A percentile compares a stretch with the other conserved stretches of the same genome.
phyloP scores from a whole-genome alignment of 2,888 invertebrate species.

The Labia minor region DNA sequence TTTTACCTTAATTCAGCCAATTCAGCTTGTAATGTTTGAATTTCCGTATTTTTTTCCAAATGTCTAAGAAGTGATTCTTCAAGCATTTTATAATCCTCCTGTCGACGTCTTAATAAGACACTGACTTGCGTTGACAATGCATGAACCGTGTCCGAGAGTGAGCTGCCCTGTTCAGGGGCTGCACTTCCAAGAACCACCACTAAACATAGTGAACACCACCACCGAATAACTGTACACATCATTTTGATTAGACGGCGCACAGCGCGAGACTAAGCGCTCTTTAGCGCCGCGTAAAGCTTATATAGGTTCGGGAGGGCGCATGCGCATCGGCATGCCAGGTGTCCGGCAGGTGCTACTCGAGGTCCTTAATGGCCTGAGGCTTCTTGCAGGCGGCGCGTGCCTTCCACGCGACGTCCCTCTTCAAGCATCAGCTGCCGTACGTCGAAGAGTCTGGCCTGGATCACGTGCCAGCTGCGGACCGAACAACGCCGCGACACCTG shows the following conservation, averaged over 20 bases:
- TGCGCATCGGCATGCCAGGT: constrained; percentile 18
- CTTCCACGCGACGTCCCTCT: background rate
- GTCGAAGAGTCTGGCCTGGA: too few species aligned
- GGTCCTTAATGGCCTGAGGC: background rate
- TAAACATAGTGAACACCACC: constrained; percentile 18
- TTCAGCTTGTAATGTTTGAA: constrained; percentile 41
- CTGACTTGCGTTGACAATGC: constrained; percentile 44
- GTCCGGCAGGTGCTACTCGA: constrained; percentile 16
- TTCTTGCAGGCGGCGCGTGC: background rate
- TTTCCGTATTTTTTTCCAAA: constrained; percentile 43
- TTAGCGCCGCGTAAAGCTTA: background rate
- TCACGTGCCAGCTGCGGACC: too few species aligned
- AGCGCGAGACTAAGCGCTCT: constrained; percentile 16
- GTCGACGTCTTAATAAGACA: constrained; percentile 41
- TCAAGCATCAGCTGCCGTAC: too few species aligned
- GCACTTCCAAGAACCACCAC: constrained; percentile 16
- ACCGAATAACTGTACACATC: constrained; percentile 17
- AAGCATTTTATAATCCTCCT: constrained; percentile 43
- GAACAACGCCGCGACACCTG: too few species aligned
- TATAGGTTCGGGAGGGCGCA: constrained; percentile 16
- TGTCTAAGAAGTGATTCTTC: constrained; percentile 42
- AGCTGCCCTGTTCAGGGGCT: constrained; percentile 19
- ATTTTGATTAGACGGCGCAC: constrained; percentile 18
- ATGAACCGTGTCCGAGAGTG: constrained; percentile 37
- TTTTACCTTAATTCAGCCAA: constrained; percentile 42